Base-by-base conservation (phyloP, 2,888 invertebrate species). In the Herminia tarsipennalis region DNA sequence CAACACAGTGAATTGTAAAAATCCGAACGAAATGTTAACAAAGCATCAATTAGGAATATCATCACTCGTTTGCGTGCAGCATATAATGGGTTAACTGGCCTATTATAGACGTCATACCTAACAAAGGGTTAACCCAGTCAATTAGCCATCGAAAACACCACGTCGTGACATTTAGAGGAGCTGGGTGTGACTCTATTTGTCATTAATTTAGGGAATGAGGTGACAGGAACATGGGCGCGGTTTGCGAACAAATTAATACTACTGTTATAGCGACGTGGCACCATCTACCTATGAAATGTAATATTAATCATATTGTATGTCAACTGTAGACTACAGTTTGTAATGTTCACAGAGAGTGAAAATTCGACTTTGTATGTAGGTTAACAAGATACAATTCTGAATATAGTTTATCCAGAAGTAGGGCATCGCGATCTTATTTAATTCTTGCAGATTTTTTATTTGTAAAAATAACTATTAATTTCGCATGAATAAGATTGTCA, bases 161-260 rank as follows among this genome's bases (percentile, higher is more conserved):
- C 73, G 71, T 66, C 66, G 71, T 81, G 83, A 85, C 86, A 83
- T 83, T 86, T 81, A 82, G 82, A 83, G 73, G 67, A 66, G 56
- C 66, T 66, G 78, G 79, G 79, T 70, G 81, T 70, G 75, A 67
- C 76, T 76, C 78, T 89, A 84, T 90, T 90, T 89, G 89, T 88
- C 88, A 88, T 88, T 88, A 89, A 89, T 88, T 89, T 88, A 76
- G 86, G 83, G 76, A 85, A 84, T 86, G 83, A 87, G 84, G 86
- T 86, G 87, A 88, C 88, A 83, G 81, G 69, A 83, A 83, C 83
- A 81, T 68, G 73, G 89, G 88, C 76, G 86, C 78, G 87, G 86
- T 76, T 76, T 63, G 74, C 72, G 73, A 74, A 76, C 81, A 83
- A 88, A 88, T 89, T 89, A 88, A 84, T 82, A 78, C 74, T 73